Percentiles rank a stretch among this genome's conserved stretches.
Conservation (phyloP, 2,113 vertebrate genomes). For the Maccullochella peelii region DNA sequence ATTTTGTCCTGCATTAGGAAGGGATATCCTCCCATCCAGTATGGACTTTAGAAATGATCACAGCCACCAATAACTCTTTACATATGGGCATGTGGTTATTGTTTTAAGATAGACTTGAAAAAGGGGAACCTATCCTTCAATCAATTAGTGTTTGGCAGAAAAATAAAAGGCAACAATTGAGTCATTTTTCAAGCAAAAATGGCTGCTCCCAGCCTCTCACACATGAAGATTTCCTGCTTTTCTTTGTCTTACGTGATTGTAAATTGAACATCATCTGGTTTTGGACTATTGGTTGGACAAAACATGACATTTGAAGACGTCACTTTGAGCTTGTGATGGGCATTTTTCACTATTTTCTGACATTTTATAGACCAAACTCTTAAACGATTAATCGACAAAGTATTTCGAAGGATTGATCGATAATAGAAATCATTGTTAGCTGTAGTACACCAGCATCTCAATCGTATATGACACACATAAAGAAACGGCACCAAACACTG, state of each 20-base stretch:
- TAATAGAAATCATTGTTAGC: not conserved
- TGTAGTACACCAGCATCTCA: not conserved
- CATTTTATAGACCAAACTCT: slow-evolving; percentile 23
- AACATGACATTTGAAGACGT: not conserved
- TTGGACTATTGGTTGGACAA: not conserved
- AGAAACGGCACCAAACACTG: not conserved
- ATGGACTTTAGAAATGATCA: not conserved
- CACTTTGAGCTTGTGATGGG: not conserved
- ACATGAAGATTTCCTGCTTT: not conserved
- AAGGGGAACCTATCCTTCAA: not conserved
- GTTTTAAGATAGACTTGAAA: not conserved
- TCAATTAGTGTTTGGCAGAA: not conserved
- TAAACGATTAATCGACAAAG: slow-evolving; percentile 5
- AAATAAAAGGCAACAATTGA: not conserved
- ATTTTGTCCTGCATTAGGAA: not conserved
- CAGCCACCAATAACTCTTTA: not conserved
- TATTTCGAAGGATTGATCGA: not conserved
- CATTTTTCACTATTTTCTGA: slow-evolving; percentile 5
- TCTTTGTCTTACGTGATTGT: not conserved
- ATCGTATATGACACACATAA: slow-evolving; percentile 9
- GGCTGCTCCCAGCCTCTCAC: not conserved
- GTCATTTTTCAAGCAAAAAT: not conserved
- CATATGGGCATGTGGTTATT: not conserved
- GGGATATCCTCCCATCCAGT: not conserved
- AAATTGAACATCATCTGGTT: not conserved